A percentile compares a stretch with the other conserved stretches of the same genome.
phyloP scores from a whole-genome alignment of 2,113 vertebrate genomes.

The Leuciscus idus region DNA sequence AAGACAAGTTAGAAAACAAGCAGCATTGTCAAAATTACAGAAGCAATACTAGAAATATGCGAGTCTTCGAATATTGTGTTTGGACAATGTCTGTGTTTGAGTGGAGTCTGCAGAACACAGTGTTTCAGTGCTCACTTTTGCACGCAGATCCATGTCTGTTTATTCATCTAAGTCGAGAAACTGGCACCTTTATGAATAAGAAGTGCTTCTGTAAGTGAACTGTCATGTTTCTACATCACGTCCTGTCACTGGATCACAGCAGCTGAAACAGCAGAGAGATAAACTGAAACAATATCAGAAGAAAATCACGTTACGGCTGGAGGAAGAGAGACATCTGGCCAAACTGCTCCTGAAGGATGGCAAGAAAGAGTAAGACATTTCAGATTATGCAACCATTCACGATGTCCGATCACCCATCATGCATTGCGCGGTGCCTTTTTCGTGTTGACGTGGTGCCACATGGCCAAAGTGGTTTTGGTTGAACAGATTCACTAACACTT shows the following conservation, averaged over 20 bases:
- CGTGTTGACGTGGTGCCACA: neutral
- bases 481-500: neutral
- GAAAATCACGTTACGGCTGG: slow-evolving; percentile 79
- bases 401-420: neutral
- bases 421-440: neutral
- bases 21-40: neutral
- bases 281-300: slow-evolving; percentile 91
- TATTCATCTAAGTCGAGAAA: neutral
- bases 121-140: neutral
- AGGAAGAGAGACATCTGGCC: slow-evolving; percentile 83
- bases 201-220: neutral
- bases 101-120: neutral
- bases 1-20: neutral
- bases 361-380: slow-evolving; percentile 83
- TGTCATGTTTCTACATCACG: neutral
- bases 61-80: neutral
- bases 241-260: slow-evolving; percentile 70
- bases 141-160: neutral
- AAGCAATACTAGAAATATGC: neutral
- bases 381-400: neutral
- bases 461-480: neutral
- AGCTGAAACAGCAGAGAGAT: slow-evolving; percentile 96
- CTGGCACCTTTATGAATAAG: neutral
- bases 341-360: slow-evolving; percentile 86
- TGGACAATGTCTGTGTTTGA: neutral